Conservation (phyloP, 2,888 invertebrate species). For the Monoplex corrugatus region DNA sequence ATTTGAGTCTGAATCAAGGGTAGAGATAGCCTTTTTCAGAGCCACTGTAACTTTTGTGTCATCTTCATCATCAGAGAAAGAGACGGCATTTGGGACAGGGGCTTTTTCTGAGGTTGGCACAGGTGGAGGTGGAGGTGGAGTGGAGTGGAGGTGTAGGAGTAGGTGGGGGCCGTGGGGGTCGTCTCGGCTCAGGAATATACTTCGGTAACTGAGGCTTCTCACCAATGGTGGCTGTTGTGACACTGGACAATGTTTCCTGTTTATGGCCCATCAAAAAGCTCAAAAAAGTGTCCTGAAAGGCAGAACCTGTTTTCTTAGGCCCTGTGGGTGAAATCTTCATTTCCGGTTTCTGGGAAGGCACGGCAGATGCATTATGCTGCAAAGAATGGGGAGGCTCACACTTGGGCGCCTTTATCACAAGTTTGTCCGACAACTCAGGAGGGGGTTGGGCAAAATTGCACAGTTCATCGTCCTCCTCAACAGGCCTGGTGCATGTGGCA, state of each 20-base stretch:
- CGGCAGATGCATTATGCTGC: slow-evolving; percentile 55
- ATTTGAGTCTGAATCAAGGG: slow-evolving; percentile 63
- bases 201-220: slow-evolving; percentile 77
- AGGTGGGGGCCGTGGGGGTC: slow-evolving; percentile 57
- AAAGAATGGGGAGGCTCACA: slow-evolving; percentile 60
- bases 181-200: slow-evolving; percentile 76
- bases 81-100: slow-evolving; percentile 49
- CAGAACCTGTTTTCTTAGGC: slow-evolving; percentile 8
- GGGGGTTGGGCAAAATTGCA: slow-evolving; percentile 68
- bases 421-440: slow-evolving; percentile 45
- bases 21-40: slow-evolving; percentile 65
- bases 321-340: neutral
- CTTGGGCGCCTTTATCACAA: slow-evolving; percentile 54
- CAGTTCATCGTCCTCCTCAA: slow-evolving; percentile 75
- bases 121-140: neutral
- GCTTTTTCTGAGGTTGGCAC: slow-evolving; percentile 10
- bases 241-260: slow-evolving; percentile 78
- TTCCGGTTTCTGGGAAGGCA: slow-evolving; percentile 18
- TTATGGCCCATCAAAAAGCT: slow-evolving; percentile 79
- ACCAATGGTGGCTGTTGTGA: slow-evolving; percentile 73
- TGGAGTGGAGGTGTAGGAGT: neutral
- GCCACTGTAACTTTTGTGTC: slow-evolving; percentile 58
- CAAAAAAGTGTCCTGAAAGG: slow-evolving; percentile 76
- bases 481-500: slow-evolving; percentile 56
- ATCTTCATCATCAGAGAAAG: slow-evolving; percentile 70